phyloP scores from a whole-genome alignment of 1,140 invertebrate genomes.

The Acyrthosiphon pisum region DNA sequence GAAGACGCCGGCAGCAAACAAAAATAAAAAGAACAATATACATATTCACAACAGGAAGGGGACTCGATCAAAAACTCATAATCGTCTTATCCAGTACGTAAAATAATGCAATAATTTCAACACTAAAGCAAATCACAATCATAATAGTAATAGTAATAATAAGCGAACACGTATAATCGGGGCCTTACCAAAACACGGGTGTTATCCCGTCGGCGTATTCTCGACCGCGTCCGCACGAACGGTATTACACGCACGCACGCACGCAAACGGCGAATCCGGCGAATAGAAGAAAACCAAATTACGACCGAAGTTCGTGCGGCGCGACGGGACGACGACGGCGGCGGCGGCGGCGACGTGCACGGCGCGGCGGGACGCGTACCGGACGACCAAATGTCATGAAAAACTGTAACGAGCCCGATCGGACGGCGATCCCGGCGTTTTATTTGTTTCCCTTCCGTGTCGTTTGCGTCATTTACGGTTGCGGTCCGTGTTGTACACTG shows the following conservation, averaged over 20 bases:
- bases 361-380: background rate
- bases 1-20: background rate
- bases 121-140: background rate
- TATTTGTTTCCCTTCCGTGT: background rate
- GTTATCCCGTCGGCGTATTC: slow-evolving; percentile 4
- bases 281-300: background rate
- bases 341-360: background rate
- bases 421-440: background rate
- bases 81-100: too few species aligned
- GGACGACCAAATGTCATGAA: background rate
- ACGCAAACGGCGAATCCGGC: background rate
- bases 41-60: background rate
- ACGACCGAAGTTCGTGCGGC: background rate
- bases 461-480: background rate
- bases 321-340: background rate
- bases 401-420: background rate
- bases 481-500: slow-evolving; percentile 4
- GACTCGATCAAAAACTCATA: too few species aligned
- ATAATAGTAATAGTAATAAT: background rate
- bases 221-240: background rate
- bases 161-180: background rate
- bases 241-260: background rate
- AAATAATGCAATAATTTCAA: background rate
- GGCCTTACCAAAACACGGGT: slow-evolving; percentile 9
- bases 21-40: background rate